Percentiles rank a stretch among this genome's conserved stretches.
Conservation (phyloP, 1,140 invertebrate genomes). For the Aleiodes sp. region DNA sequence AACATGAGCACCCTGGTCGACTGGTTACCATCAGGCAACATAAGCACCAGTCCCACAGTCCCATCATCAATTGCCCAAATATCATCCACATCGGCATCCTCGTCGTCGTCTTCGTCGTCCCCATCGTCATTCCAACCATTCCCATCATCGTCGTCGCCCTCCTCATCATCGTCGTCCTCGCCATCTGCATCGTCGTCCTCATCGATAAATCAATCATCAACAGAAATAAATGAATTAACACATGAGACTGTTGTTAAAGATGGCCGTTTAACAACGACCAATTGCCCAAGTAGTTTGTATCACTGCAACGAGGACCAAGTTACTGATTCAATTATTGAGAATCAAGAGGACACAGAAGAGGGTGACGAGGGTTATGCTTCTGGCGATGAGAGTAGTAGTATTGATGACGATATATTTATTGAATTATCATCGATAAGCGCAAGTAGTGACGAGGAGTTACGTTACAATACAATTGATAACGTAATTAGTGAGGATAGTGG, state of each 20-base stretch:
- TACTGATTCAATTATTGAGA: not conserved
- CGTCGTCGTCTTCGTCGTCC: constrained; percentile 5
- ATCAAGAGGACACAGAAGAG: not conserved
- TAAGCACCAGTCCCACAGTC: constrained; percentile 14
- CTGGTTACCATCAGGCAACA: constrained; percentile 21
- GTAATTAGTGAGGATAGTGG: not conserved
- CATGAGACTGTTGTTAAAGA: not conserved
- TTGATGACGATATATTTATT: constrained; percentile 2
- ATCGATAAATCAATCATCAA: not conserved
- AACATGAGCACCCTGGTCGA: constrained; percentile 58
- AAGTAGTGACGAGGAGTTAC: constrained; percentile 18
- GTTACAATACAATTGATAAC: not conserved
- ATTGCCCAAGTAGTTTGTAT: not conserved
- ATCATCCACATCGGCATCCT: constrained; percentile 21
- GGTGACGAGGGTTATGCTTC: constrained; percentile 36
- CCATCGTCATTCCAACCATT: constrained; percentile 2
- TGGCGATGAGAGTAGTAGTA: constrained; percentile 31
- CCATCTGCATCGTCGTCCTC: not conserved
- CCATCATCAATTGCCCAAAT: constrained; percentile 22
- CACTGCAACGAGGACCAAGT: not conserved
- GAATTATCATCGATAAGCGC: constrained; percentile 20
- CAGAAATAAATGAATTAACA: not conserved
- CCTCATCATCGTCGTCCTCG: not conserved
- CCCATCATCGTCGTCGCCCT: not conserved
- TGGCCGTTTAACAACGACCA: not conserved